A percentile compares a stretch with the other conserved stretches of the same genome.
Evolutionary conservation across 2,888 invertebrate species (phyloP).

Genomic region (Nebria salina): DNA sequence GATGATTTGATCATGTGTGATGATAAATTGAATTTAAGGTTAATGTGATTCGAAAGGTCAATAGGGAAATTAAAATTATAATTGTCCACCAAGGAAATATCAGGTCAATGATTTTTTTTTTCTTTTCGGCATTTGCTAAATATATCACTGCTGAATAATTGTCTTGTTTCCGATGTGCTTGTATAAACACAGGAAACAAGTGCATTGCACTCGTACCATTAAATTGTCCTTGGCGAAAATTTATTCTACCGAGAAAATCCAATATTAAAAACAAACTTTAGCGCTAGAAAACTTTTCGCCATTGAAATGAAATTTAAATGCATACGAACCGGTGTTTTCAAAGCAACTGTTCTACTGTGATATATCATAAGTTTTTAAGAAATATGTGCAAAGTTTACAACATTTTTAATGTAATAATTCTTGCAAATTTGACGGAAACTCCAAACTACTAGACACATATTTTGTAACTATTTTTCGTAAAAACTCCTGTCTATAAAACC

Average conservation of each 20-base stretch:
- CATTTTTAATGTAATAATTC: background rate
- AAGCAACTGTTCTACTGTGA: background rate
- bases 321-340: background rate
- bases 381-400: background rate
- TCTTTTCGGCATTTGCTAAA: background rate
- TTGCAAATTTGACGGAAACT: background rate
- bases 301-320: background rate
- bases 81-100: constrained; percentile 1
- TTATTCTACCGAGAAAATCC: background rate
- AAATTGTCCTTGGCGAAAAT: background rate
- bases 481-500: too few species aligned
- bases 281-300: background rate
- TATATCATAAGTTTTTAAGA: background rate
- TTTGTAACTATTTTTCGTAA: too few species aligned
- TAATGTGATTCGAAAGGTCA: background rate
- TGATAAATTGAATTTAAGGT: background rate
- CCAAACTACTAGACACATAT: too few species aligned
- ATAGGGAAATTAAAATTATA: background rate
- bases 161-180: background rate
- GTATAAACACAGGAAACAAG: background rate
- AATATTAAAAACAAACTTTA: background rate
- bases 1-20: too few species aligned
- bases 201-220: background rate
- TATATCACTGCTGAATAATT: background rate
- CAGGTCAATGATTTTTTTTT: background rate